Evolutionary conservation across 2,797 vertebrate species (phyloP).

Genomic region (Naso thynnoides): DNA sequence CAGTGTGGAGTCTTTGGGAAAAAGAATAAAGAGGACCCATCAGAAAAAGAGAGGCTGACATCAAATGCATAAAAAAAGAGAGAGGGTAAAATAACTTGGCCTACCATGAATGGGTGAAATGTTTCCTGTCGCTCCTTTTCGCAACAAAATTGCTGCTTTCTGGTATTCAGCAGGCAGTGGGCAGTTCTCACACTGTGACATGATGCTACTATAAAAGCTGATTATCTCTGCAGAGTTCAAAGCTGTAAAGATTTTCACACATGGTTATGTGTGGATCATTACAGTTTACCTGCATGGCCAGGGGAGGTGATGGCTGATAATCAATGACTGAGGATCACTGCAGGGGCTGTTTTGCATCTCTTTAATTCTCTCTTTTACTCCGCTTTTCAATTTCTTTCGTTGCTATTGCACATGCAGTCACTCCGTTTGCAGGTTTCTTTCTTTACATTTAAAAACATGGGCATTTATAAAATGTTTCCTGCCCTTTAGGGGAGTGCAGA

Average conservation of each 20-base stretch:
- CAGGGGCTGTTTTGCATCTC: conserved; percentile 42
- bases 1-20: conserved; percentile 99
- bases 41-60: conserved; percentile 98
- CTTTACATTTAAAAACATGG: conserved; percentile 14
- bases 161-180: conserved; percentile 39
- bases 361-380: conserved; percentile 41
- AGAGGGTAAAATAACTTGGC: conserved; percentile 76
- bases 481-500: conserved; percentile 40
- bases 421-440: conserved; percentile 43
- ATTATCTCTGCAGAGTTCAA: conserved; percentile 18
- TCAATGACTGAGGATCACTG: conserved; percentile 24
- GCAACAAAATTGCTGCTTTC: conserved; percentile 62
- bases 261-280: conserved; percentile 57
- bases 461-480: conserved; percentile 25
- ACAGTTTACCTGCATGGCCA: conserved; percentile 71
- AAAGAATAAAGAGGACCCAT: conserved; percentile 93
- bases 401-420: conserved; percentile 21
- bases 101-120: conserved; percentile 51
- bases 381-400: conserved; percentile 36
- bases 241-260: conserved; percentile 42
- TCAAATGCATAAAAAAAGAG: conserved; percentile 90
- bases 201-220: conserved; percentile 28
- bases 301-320: conserved; percentile 55
- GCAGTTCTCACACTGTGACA: conserved; percentile 41
- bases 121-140: conserved; percentile 50